Base-by-base conservation (phyloP, 2,888 invertebrate genomes). In the Habrosyne pyritoides region DNA sequence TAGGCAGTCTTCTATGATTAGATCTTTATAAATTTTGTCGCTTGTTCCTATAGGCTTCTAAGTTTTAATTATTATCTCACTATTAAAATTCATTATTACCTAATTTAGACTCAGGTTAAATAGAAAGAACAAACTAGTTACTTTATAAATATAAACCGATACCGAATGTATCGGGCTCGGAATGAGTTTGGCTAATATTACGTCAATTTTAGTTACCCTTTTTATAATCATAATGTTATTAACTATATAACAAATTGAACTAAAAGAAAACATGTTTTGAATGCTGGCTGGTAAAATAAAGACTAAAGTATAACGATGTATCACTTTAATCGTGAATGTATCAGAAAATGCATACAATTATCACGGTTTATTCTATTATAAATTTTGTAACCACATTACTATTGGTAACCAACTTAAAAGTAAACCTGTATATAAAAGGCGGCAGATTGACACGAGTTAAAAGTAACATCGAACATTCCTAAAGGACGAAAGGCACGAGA, bases 331-430 rank as follows among this genome's bases (percentile, higher is more conserved):
- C 8, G 18, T 18, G 10, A 42, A 18, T 18, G 42, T 18, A 18
- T 18, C 4, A 42, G 14, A 42, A 42, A 42, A 42, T 42, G 42
- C 42, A 42, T n/a, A 42, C 5, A 14, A 10, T 52, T 55, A 59
- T 53, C 54, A 47, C 54, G 42, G 49, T 58, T n/a, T n/a, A n/a
- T n/a, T 36, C 28, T 46, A 47, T 55, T 18, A 42, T 18, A n/a
- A 42, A 18, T 42, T 42, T 18, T 42, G 42, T 42, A 30, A 53
- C 46, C 42, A 59, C 51, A 56, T 47, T 33, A 60, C 42, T 1
- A 18, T 42, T 42, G 42, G 24, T 28, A 18, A 50, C 33, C 33
- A 33, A 33, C 26, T 18, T 21, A 50, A 21, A 50, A 50, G 24
- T 14, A 50, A 50, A 50, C 50, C 50, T 50, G 50, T 50, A 28